These are phyloP conservation scores for Chironomus tentans DNA, from an alignment of 2,888 invertebrate genomes.

Conservation along the genomic window DNA sequence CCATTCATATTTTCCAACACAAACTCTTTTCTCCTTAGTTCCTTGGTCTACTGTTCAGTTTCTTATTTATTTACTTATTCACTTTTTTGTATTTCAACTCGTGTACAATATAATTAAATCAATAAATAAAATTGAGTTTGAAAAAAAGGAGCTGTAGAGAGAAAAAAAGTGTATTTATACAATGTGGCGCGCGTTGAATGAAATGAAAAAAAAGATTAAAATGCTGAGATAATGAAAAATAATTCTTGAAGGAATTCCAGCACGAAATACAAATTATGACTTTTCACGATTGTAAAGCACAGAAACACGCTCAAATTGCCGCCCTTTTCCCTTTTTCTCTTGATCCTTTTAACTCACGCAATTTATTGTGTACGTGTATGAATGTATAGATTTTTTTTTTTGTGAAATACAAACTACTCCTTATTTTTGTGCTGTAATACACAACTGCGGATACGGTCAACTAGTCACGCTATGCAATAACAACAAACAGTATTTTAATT, in stretches of 20 bases:
- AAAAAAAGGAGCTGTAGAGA: background rate
- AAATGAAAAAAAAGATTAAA: background rate
- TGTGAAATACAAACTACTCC: background rate
- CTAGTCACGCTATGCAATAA: constrained; percentile 26
- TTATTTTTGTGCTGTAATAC: background rate
- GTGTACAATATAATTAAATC: background rate
- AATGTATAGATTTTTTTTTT: background rate
- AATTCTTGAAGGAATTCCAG: background rate
- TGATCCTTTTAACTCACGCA: background rate
- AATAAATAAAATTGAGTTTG: background rate
- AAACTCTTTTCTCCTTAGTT: too few species aligned
- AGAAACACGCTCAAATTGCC: background rate
- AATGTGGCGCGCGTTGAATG: background rate
- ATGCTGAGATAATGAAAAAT: constrained; percentile 4
- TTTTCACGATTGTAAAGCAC: constrained; percentile 6
- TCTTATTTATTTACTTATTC: background rate
- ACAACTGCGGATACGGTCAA: constrained; percentile 22
- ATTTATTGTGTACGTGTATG: background rate
- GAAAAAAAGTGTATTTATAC: background rate
- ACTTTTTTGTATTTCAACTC: background rate
- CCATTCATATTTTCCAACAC: background rate
- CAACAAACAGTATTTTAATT: constrained; percentile 27
- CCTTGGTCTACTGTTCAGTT: background rate
- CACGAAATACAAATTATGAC: constrained; percentile 8
- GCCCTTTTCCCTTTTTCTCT: background rate